Percentiles rank a stretch among this genome's conserved stretches.
phyloP scores from a whole-genome alignment of 2,113 vertebrate species.

The Passer domesticus region DNA sequence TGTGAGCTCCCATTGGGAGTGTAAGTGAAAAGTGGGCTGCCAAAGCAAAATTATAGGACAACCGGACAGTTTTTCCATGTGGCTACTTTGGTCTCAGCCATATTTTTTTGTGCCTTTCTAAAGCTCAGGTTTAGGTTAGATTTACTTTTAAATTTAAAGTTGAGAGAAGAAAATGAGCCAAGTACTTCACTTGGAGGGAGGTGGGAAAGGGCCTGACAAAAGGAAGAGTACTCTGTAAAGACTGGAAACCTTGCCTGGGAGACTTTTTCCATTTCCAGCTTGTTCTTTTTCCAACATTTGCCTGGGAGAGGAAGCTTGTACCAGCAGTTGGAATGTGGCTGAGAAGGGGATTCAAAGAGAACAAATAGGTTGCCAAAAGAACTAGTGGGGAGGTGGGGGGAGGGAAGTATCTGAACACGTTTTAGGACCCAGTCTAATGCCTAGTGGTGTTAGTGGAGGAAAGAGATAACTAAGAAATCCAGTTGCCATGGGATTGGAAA shows the following conservation, averaged over 20 bases:
- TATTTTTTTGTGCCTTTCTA: neutral
- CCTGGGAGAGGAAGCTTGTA: neutral
- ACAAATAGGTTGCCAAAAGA: neutral
- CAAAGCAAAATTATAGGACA: neutral
- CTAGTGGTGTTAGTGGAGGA: neutral
- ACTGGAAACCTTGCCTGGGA: neutral
- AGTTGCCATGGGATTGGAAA: neutral
- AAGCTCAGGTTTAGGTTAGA: neutral
- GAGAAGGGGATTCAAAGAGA: neutral
- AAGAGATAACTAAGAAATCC: neutral
- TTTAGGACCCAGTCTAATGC: neutral
- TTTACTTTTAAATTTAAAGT: neutral
- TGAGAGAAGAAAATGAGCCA: neutral
- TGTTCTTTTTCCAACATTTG: neutral
- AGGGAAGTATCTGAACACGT: neutral
- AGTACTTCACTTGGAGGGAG: neutral
- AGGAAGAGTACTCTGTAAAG: neutral
- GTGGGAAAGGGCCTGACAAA: neutral
- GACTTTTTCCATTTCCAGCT: neutral
- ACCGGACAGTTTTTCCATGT: neutral
- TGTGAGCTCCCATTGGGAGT: neutral
- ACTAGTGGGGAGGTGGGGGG: fast-evolving
- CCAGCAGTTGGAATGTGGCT: neutral
- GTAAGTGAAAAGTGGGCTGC: neutral
- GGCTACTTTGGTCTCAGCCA: neutral